Evolutionary conservation across 2,888 invertebrate genomes (phyloP), one percentile per base, ranked within the genome.

Genomic region (Osedax frankpressi): DNA sequence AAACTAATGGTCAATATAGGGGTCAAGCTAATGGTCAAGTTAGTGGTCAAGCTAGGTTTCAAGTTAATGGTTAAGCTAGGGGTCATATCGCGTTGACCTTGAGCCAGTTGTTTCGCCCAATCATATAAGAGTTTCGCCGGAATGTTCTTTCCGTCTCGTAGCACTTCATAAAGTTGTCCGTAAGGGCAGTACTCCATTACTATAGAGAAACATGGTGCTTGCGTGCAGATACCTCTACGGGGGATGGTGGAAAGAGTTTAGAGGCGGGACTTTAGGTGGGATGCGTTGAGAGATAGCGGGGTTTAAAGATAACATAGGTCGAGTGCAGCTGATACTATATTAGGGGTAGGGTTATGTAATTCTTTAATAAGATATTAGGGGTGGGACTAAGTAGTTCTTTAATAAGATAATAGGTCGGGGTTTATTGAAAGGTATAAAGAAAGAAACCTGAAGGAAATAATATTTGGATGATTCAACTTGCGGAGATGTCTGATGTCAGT

Each of bases 181-280:
- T 92, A 91, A 1, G 94, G 92, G 83, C 98, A 98, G 85, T 89
- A 98, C 84, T 99, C 98, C 98, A 98, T 98, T 73, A 99, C 89
- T 78, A 99, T 92, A 84, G 94, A 94, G 82, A 90, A 94, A 80
- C 91, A 91, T 0, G 94, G 94, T 3, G 92, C 89, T 82, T 92
- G 90, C 0, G 92, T 92, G 83, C 95, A 97, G 2, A 97, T 92
- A 70, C 97, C 98, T 83, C 91, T 91, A 86, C 65, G n/a, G n/a
- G n/a, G n/a, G n/a, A n/a, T n/a, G n/a, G n/a, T n/a, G n/a, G n/a
- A n/a, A n/a, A n/a, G n/a, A n/a, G n/a, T n/a, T n/a, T n/a, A n/a
- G n/a, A 62, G 1, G 62, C 24, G 62, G 26, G 24, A 26, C 24
- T 6, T 3, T 62, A 25, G 3, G 62, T 24, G 2, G 62, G 62